phyloP scores from a whole-genome alignment of 1,140 invertebrate species.

The Apis cerana region DNA sequence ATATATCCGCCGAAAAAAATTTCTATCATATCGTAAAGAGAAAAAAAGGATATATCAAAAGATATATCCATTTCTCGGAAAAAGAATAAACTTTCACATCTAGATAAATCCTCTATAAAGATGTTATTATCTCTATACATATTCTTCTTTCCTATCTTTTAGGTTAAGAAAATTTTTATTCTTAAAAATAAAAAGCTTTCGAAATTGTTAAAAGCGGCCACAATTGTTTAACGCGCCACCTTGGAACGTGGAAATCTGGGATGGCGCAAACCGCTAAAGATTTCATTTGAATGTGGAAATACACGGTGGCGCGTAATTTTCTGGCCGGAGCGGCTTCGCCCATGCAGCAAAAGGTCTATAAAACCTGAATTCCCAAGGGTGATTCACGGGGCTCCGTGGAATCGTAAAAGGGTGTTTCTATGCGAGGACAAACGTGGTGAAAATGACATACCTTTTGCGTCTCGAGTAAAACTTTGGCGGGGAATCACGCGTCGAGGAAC shows the following conservation, averaged over 20 bases:
- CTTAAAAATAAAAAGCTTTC: background rate
- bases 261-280: conserved; percentile 58
- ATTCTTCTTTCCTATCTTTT: no score
- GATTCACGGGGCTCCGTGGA: conserved; percentile 57
- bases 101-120: background rate
- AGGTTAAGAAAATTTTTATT: background rate
- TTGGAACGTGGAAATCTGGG: conserved; percentile 19
- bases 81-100: background rate
- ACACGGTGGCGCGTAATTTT: conserved; percentile 61
- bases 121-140: background rate
- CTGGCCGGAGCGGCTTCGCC: conserved; percentile 51
- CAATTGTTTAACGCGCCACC: background rate
- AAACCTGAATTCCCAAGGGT: conserved; percentile 62
- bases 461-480: conserved; percentile 29
- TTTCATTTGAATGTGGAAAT: conserved; percentile 59
- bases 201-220: background rate
- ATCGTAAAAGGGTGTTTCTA: conserved; percentile 65
- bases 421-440: conserved; percentile 62
- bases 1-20: background rate
- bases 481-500: conserved; percentile 33
- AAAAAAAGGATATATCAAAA: no score
- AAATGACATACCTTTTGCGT: conserved; percentile 49
- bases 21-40: background rate
- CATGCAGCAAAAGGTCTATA: conserved; percentile 61
- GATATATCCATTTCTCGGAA: background rate